Conservation (phyloP, 1,140 invertebrate genomes). For the Saxidomus purpurata region DNA sequence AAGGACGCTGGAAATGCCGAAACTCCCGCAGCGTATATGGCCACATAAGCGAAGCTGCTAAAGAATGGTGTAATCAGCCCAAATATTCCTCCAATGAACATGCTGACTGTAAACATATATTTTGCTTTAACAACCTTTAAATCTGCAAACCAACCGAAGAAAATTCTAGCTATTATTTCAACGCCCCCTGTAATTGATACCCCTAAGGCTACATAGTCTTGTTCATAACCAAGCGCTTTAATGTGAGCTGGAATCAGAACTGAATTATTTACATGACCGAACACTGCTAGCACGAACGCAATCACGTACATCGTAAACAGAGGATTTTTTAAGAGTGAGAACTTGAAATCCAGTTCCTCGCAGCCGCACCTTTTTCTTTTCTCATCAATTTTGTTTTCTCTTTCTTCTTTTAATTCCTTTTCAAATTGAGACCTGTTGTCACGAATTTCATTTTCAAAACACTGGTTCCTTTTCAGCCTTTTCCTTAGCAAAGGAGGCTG, state of each 20-base stretch:
- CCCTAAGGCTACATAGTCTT: background rate
- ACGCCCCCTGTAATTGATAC: slow-evolving; percentile 17
- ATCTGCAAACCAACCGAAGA: slow-evolving; percentile 52
- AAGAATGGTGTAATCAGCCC: slow-evolving; percentile 21
- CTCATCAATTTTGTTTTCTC: background rate
- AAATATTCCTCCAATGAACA: slow-evolving; percentile 6
- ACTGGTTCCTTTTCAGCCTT: background rate
- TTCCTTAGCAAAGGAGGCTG: slow-evolving; percentile 36
- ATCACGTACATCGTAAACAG: slow-evolving; percentile 33
- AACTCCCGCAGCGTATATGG: slow-evolving; percentile 7
- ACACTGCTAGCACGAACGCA: slow-evolving; percentile 17
- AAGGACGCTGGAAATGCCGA: slow-evolving; percentile 40
- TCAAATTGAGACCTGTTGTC: too few relatives aligned
- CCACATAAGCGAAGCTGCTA: background rate
- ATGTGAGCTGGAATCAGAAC: slow-evolving; percentile 43
- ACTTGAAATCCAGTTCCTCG: background rate
- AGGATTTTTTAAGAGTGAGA: slow-evolving; percentile 31
- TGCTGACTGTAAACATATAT: slow-evolving; percentile 22
- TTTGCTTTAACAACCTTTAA: background rate
- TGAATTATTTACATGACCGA: slow-evolving; percentile 32
- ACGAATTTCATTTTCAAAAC: too few relatives aligned
- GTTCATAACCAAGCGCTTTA: slow-evolving; percentile 33
- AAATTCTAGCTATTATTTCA: slow-evolving; percentile 36
- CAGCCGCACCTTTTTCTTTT: background rate
- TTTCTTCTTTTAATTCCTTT: too few relatives aligned